Base-by-base conservation (phyloP, 1,140 invertebrate species). In the Protaetia brevitarsis region DNA sequence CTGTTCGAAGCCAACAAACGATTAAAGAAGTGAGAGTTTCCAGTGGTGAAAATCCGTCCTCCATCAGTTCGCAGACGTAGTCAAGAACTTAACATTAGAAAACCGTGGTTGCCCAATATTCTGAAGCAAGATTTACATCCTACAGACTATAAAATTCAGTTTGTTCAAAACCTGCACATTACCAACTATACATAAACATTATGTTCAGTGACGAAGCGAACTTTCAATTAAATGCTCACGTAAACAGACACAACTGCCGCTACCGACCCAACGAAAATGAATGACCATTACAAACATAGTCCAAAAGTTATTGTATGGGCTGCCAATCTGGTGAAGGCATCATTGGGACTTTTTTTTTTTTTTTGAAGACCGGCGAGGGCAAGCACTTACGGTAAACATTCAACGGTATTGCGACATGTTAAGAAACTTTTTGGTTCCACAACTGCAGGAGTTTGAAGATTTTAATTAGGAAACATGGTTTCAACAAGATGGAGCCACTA, bases 51-150 rank as follows among this genome's bases (percentile, higher is more conserved):
- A 64, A 70, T 63, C 62, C 66, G 30, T 62, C 28, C n/a, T 66
- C 56, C 34, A 57, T 71, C 68, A 23, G 34, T 64, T 63, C 31
- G 61, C 3, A 66, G 62, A 30, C 65, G 65, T 16, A 28, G 26
- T 65, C 66, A 69, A 66, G 61, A 27, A 63, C n/a, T 67, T 2
- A 23, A 57, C 68, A 67, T 69, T 65, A 58, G 31, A 31, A 66
- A 68, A 57, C n/a, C n/a, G n/a, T n/a, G n/a, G n/a, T n/a, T n/a
- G n/a, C n/a, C n/a, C n/a, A n/a, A n/a, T n/a, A n/a, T n/a, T n/a
- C n/a, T 73, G 45, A 69, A 71, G 36, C 66, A 68, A 69, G 69
- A 74, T 70, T 70, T 76, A 2, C 65, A 69, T 65, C 63, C 73
- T 45, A 66, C 69, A 41, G 63, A 69, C 8, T 73, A 73, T 61